Base-by-base conservation (phyloP, 2,797 vertebrate genomes). In the Muraenolepis orangiensis region DNA sequence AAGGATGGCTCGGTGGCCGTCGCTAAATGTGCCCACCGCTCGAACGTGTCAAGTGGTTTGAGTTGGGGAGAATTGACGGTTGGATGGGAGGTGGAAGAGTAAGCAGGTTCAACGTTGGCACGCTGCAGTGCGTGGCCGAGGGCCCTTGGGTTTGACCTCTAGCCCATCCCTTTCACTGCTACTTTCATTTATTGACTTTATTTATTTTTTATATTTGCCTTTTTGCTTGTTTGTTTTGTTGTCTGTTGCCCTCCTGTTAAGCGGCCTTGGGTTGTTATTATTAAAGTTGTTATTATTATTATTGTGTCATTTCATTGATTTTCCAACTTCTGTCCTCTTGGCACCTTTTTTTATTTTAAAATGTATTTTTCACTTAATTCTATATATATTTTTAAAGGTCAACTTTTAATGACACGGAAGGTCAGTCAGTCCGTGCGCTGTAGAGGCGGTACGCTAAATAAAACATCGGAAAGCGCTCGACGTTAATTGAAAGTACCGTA, bases 401-500 rank as follows among this genome's bases (percentile, higher is more conserved):
- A 70, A n/a, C 6, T 20, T 78, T 74, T 67, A 23, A 30, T 74
- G 40, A 71, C 28, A 72, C 7, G 69, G 28, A 73, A 69, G 14
- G 14, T 16, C 51, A 20, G 14, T 16, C 51, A n/a, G 70, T 72
- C 6, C 16, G 28, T 1, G 23, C 64, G 51, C 31, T 18, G 20
- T 30, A 0, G 31, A 8, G 5, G 13, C 14, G 14, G 26, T 18
- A 2, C 31, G 38, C 51, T 74, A 29, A 72, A 72, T 38, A 64
- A 75, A 70, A 66, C 67, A 69, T 68, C 38, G 28, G 16, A 16
- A 57, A 6, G 28, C 30, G 28, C 70, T 14, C 36, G 23, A 66
- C 13, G 68, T 67, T 71, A 78, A 13, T 31, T 61, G 57, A 23
- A 66, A 61, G 57, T 73, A 77, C 76, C 73, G 57, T 73, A 77